Base-by-base conservation (phyloP, 2,113 vertebrate genomes). In the Anser brachyrhynchus region DNA sequence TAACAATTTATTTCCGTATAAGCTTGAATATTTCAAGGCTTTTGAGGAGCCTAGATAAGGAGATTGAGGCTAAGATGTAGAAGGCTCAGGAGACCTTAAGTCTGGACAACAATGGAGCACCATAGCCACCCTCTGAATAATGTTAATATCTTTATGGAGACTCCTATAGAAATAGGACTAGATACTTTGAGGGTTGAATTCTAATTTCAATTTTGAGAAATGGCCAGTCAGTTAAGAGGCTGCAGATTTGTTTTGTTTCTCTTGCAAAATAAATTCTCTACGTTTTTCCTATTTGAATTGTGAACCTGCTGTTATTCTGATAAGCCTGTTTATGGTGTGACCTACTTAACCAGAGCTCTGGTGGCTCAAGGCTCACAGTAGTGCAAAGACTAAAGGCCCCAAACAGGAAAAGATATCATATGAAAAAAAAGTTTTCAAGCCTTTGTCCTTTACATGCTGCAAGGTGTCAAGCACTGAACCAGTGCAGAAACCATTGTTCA, bases 401-500 rank as follows among this genome's bases (percentile, higher is more conserved):
- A 87, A 95, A 95, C 95, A 95, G 92, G 90, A 97, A 82, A 93
- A 95, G 82, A 95, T 52, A 89, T 92, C 67, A 87, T 96, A 96
- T 18, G 6, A 55, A 59, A 57, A 58, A 72, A 85, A 64, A 52
- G 41, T 93, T 92, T 90, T 44, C 79, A 93, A 75, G 58, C 46
- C 76, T 95, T 93, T 93, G 37, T 91, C 84, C 90, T 89, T 91
- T 20, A 52, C 33, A 66, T 95, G 89, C 82, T 88, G 95, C 93
- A 95, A 93, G 96, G 84, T 94, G 95, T 92, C 89, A 87, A 93
- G 84, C 58, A 39, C 66, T 90, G 79, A 67, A 95, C 15, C 64
- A 59, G 65, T 3, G n/a, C 81, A 1, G 46, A 87, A 84, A 89
- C 25, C 66, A 93, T 96, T 96, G 95, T 96, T 94, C 95, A 44